Conservation (phyloP, 2,797 vertebrate species). For the Salmo trutta region DNA sequence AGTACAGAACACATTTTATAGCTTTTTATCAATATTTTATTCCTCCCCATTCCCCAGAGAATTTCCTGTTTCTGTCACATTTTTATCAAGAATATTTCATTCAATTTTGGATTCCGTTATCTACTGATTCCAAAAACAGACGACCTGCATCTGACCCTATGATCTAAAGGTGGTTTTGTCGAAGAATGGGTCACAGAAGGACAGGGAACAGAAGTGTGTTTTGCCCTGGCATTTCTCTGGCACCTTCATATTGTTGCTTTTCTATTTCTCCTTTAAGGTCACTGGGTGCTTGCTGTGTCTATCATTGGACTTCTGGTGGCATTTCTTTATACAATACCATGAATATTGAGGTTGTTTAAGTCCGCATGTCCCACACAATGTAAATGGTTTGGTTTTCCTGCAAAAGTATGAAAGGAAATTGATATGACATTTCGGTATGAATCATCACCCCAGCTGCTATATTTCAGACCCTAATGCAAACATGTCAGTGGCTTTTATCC, state of each 20-base stretch:
- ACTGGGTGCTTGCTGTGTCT: background rate
- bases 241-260: background rate
- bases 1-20: background rate
- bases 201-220: background rate
- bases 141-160: background rate
- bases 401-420: background rate
- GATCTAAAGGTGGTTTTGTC: background rate
- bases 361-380: background rate
- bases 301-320: background rate
- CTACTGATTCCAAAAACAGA: background rate
- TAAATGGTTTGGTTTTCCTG: background rate
- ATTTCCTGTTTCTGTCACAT: background rate
- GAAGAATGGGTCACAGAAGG: background rate
- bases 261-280: conserved; percentile 5
- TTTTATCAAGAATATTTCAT: background rate
- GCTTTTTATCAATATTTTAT: background rate
- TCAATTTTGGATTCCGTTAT: background rate
- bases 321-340: background rate
- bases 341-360: background rate
- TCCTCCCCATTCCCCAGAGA: background rate
- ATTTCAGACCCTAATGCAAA: too few relatives aligned
- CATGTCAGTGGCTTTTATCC: background rate
- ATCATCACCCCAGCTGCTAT: background rate
- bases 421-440: background rate
- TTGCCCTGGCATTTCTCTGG: background rate